Percentiles rank a stretch among this genome's conserved stretches.
These are phyloP conservation scores for Nycticebus coucang DNA, from an alignment of 2,113 vertebrate species.

Conservation along the genomic window DNA sequence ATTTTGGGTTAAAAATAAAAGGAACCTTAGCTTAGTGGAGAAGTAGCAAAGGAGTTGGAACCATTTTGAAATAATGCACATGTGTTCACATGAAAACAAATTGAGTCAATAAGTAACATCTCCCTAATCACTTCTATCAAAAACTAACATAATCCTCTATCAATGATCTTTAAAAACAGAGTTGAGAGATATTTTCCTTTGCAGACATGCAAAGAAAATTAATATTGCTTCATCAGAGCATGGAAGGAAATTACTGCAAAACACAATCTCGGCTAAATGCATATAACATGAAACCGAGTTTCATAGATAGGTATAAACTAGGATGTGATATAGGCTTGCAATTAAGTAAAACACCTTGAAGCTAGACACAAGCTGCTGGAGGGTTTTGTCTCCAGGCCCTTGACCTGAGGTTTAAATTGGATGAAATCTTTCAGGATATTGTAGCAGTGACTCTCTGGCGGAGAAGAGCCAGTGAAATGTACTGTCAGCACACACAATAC, in stretches of 20 bases:
- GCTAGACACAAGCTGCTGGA: background rate
- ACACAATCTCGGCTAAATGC: conserved; percentile 53
- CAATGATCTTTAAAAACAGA: conserved; percentile 38
- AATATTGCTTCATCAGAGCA: conserved; percentile 51
- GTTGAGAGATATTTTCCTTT: conserved; percentile 30
- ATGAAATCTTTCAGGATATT: conserved; percentile 42
- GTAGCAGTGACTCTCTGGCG: conserved; percentile 27
- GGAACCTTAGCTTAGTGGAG: background rate
- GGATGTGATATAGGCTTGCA: background rate
- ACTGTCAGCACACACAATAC: conserved; percentile 45
- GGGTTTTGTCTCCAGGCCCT: conserved; percentile 38
- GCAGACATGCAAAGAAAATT: conserved; percentile 51
- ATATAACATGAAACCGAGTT: conserved; percentile 8
- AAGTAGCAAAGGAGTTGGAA: background rate
- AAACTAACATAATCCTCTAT: conserved; percentile 51
- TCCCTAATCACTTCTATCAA: background rate
- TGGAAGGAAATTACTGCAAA: conserved; percentile 51
- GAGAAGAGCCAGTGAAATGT: conserved; percentile 38
- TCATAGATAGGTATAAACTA: background rate
- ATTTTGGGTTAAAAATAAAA: conserved; percentile 44
- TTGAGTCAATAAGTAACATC: conserved; percentile 27
- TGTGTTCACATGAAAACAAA: conserved; percentile 50
- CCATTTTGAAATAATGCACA: background rate
- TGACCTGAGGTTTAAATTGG: conserved; percentile 48
- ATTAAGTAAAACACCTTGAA: conserved; percentile 57